Conservation (phyloP, 2,888 invertebrate species). For the Halocaridina rubra region DNA sequence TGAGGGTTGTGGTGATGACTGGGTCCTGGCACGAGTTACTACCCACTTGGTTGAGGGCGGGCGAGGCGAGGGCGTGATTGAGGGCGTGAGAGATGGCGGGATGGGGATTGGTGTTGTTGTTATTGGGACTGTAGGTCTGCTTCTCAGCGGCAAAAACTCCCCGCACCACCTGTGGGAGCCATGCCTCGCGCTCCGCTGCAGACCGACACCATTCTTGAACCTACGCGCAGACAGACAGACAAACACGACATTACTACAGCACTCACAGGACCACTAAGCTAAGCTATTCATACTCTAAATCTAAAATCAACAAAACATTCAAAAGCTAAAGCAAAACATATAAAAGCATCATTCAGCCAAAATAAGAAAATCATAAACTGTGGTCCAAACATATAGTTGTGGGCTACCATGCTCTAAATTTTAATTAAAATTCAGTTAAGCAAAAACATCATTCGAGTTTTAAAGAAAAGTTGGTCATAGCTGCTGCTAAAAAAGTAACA, state of each 20-base stretch:
- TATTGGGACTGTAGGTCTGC: slow-evolving; percentile 64
- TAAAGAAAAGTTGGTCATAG: neutral
- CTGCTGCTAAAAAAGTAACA: neutral
- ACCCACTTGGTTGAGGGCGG: slow-evolving; percentile 62
- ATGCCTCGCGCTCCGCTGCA: slow-evolving; percentile 57
- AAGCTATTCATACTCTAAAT: slow-evolving; percentile 6
- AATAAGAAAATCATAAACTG: neutral
- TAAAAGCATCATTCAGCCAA: slow-evolving; percentile 30
- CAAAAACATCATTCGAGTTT: neutral
- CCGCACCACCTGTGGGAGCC: slow-evolving; percentile 61
- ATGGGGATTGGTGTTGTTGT: slow-evolving; percentile 55
- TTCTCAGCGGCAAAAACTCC: slow-evolving; percentile 61
- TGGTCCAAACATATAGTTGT: neutral
- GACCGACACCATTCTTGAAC: slow-evolving; percentile 59
- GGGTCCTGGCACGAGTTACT: slow-evolving; percentile 19
- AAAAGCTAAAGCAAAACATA: slow-evolving; percentile 18
- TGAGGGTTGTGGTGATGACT: slow-evolving; percentile 1
- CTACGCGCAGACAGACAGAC: slow-evolving; percentile 57
- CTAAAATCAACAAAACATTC: neutral
- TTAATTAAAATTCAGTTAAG: neutral
- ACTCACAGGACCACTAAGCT: slow-evolving; percentile 11
- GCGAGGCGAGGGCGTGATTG: slow-evolving; percentile 59
- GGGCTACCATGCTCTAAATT: slow-evolving; percentile 4
- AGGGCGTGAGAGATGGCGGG: slow-evolving; percentile 60
- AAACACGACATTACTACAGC: slow-evolving; percentile 46